Evolutionary conservation across 2,888 invertebrate species (phyloP).

Genomic region (Macrostomum cliftonense): DNA sequence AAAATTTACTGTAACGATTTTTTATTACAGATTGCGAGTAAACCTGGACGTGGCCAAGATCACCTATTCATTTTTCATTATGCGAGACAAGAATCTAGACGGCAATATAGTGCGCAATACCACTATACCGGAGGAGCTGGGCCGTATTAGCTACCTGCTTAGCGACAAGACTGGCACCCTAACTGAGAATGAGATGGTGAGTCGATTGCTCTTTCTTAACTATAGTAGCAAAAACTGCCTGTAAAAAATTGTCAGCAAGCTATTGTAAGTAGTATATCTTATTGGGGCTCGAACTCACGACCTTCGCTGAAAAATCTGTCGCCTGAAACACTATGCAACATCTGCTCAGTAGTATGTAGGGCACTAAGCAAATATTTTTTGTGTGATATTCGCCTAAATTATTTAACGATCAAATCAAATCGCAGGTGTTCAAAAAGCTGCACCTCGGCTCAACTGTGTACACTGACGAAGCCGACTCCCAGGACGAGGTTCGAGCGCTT

Average conservation of each 20-base stretch:
- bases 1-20: too few relatives aligned
- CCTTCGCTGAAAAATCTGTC: too few relatives aligned
- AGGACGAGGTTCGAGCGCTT: slow-evolving; percentile 48
- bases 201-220: neutral
- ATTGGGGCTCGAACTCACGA: too few relatives aligned
- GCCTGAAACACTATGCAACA: too few relatives aligned
- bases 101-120: slow-evolving; percentile 89
- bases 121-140: slow-evolving; percentile 93
- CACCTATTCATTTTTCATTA: slow-evolving; percentile 88
- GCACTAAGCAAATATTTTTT: too few relatives aligned
- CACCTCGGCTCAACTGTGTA: slow-evolving; percentile 64
- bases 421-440: slow-evolving; percentile 66
- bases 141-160: slow-evolving; percentile 80
- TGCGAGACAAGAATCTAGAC: slow-evolving; percentile 70
- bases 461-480: slow-evolving; percentile 65
- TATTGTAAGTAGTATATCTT: too few relatives aligned
- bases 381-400: too few relatives aligned
- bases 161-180: slow-evolving; percentile 95
- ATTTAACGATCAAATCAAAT: too few relatives aligned
- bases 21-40: slow-evolving; percentile 59
- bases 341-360: too few relatives aligned
- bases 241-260: too few relatives aligned
- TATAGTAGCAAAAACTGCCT: too few relatives aligned
- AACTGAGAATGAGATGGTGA: slow-evolving; percentile 88
- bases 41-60: slow-evolving; percentile 97